A percentile compares a stretch with the other conserved stretches of the same genome.
Evolutionary conservation across 2,888 invertebrate species (phyloP).

Genomic region (Salpingus planirostris): DNA sequence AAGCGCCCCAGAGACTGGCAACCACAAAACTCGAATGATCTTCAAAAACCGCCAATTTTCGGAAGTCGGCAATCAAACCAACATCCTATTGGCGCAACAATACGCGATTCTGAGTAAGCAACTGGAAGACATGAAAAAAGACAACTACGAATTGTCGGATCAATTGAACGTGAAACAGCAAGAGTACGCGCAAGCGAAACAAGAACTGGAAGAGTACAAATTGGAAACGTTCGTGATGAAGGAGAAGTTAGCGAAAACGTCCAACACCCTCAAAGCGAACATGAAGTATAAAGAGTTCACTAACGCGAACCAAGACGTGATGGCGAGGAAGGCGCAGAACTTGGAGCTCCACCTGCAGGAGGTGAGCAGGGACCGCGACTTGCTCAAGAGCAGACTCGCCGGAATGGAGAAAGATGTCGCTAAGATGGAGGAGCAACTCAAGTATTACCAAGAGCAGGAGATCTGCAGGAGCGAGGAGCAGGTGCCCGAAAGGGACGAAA

Average conservation of each 20-base stretch:
- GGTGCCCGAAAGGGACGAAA: constrained; percentile 6
- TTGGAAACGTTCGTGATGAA: constrained; percentile 9
- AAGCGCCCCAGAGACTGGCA: too few relatives aligned
- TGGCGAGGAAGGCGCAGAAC: constrained; percentile 5
- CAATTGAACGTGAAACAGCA: constrained; percentile 6
- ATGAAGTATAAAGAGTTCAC: constrained; percentile 9
- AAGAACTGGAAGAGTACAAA: constrained; percentile 9
- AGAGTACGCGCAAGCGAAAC: constrained; percentile 5
- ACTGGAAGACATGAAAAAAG: constrained; percentile 5
- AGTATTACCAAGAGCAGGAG: constrained; percentile 1
- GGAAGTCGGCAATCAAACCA: not conserved
- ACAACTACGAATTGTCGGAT: constrained; percentile 5
- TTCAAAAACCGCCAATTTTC: constrained; percentile 5
- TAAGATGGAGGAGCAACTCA: constrained; percentile 8
- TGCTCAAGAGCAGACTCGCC: constrained; percentile 6
- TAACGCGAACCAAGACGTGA: constrained; percentile 6
- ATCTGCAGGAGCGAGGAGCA: too few relatives aligned
- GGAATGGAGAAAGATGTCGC: constrained; percentile 7
- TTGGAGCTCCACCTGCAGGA: constrained; percentile 10
- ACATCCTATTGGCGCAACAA: not conserved
- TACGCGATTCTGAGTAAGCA: constrained; percentile 1
- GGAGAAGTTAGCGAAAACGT: constrained; percentile 8
- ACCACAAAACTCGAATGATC: constrained; percentile 3
- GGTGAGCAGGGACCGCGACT: constrained; percentile 8
- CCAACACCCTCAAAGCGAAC: constrained; percentile 6